A percentile compares a stretch with the other conserved stretches of the same genome.
These are phyloP conservation scores for Barbus barbus DNA, from an alignment of 2,113 vertebrate genomes.

Conservation along the genomic window DNA sequence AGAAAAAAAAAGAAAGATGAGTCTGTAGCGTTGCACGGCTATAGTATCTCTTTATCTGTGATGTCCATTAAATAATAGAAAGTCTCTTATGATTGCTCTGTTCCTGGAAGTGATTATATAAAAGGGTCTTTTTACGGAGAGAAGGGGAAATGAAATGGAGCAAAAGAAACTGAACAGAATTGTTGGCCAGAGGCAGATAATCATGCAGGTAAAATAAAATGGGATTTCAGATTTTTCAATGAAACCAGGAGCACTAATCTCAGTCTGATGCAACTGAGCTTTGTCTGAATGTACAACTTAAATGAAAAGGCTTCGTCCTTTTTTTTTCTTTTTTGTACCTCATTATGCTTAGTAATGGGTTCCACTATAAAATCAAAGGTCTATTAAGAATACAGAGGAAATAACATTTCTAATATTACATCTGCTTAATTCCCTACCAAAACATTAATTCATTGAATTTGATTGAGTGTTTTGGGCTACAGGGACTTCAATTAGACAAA, in stretches of 20 bases:
- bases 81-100: constrained; percentile 46
- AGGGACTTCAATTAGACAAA: background rate
- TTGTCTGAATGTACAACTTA: constrained; percentile 11
- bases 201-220: constrained; percentile 48
- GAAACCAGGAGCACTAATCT: constrained; percentile 18
- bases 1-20: background rate
- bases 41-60: constrained; percentile 52
- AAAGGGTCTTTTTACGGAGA: constrained; percentile 39
- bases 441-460: background rate
- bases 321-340: background rate
- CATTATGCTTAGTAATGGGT: constrained; percentile 17
- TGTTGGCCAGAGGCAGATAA: constrained; percentile 32
- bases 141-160: constrained; percentile 35
- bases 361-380: constrained; percentile 13
- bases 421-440: constrained; percentile 14
- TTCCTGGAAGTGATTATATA: constrained; percentile 50
- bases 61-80: constrained; percentile 60
- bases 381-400: background rate
- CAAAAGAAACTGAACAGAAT: constrained; percentile 33
- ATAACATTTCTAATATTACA: background rate
- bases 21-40: constrained; percentile 57
- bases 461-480: background rate
- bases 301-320: constrained; percentile 6
- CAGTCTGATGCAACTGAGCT: background rate
- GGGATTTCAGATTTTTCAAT: constrained; percentile 11